A percentile compares a stretch with the other conserved stretches of the same genome.
phyloP scores from a whole-genome alignment of 2,888 invertebrate genomes.

The Dasypogon diadema region DNA sequence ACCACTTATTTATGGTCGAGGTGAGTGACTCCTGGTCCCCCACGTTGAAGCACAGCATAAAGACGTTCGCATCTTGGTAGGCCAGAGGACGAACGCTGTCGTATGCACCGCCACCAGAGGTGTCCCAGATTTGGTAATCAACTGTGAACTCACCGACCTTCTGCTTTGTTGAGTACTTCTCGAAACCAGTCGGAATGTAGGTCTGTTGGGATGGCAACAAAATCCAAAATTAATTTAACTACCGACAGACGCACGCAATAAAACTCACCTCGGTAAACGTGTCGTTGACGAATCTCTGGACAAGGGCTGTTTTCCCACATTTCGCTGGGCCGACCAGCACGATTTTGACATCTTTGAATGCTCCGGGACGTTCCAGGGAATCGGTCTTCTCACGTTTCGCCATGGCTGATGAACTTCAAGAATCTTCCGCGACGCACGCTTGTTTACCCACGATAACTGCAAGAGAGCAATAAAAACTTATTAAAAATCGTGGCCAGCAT shows the following conservation, averaged over 20 bases:
- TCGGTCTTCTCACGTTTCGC: slow-evolving; percentile 57
- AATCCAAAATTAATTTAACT: slow-evolving; percentile 10
- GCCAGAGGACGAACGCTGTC: slow-evolving; percentile 75
- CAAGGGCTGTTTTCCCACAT: slow-evolving; percentile 77
- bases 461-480: background rate
- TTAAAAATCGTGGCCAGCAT: slow-evolving; percentile 2
- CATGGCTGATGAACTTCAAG: slow-evolving; percentile 27
- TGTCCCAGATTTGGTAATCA: slow-evolving; percentile 75
- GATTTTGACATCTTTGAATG: slow-evolving; percentile 71
- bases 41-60: slow-evolving; percentile 74
- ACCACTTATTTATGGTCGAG: slow-evolving; percentile 76
- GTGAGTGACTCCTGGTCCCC: slow-evolving; percentile 73
- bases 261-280: slow-evolving; percentile 72
- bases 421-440: slow-evolving; percentile 3
- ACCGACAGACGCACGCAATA: background rate
- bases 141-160: slow-evolving; percentile 73
- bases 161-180: slow-evolving; percentile 73
- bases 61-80: slow-evolving; percentile 74
- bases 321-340: slow-evolving; percentile 76
- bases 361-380: slow-evolving; percentile 57
- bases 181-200: slow-evolving; percentile 76
- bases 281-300: slow-evolving; percentile 74
- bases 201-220: slow-evolving; percentile 69
- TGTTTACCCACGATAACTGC: slow-evolving; percentile 18
- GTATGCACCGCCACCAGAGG: slow-evolving; percentile 73